These are phyloP conservation scores for Lycocorax pyrrhopterus DNA, from an alignment of 2,113 vertebrate genomes.

Conservation along the genomic window DNA sequence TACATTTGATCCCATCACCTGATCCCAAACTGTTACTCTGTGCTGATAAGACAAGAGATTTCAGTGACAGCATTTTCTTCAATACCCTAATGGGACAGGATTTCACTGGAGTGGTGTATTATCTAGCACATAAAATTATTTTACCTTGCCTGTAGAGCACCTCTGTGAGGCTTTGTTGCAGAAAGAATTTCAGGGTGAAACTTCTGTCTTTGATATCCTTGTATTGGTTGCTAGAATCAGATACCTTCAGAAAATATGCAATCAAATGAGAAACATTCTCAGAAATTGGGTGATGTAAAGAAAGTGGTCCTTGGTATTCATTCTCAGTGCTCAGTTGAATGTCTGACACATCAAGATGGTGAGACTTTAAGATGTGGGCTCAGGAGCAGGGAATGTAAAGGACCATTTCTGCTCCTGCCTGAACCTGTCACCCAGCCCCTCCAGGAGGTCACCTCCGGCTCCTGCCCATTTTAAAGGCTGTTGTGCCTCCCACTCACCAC, in stretches of 20 bases:
- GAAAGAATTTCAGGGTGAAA: not conserved
- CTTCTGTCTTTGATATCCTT: not conserved
- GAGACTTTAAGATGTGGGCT: not conserved
- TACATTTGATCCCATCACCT: not conserved
- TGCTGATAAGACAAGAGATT: not conserved
- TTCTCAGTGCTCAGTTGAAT: not conserved
- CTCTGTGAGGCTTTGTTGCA: not conserved
- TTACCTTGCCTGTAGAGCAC: not conserved
- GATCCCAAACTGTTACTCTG: not conserved
- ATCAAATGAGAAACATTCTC: not conserved
- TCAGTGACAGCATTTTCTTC: not conserved
- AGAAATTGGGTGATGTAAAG: not conserved
- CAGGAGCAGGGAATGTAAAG: not conserved
- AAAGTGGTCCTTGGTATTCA: rapidly evolving
- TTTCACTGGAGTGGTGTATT: not conserved
- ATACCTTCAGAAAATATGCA: not conserved
- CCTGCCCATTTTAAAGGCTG: not conserved
- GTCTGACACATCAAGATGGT: not conserved
- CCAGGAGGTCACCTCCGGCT: not conserved
- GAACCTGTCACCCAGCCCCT: not conserved
- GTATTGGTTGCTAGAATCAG: not conserved
- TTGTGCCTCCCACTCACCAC: not conserved
- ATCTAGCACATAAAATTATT: not conserved
- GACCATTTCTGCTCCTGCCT: not conserved
- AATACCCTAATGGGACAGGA: not conserved